Evolutionary conservation across 2,888 invertebrate species (phyloP), one percentile per base, ranked within the genome.

Genomic region (Ganaspis brasiliensis): DNA sequence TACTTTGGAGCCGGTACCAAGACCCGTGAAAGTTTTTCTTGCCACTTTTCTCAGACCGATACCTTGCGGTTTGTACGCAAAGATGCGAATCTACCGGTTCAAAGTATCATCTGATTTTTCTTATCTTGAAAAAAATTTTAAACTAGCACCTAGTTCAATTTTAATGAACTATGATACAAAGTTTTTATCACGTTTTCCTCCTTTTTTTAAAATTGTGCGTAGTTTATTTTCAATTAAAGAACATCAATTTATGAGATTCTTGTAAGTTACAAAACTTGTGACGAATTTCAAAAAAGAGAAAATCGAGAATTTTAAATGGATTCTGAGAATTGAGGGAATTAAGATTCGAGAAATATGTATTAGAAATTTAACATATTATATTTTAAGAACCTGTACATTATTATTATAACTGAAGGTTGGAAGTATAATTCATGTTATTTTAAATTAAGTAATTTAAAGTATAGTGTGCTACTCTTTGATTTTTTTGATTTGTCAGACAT

Each of bases 1-100:
- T 80, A 80, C 80, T 80, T 80, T 70, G 72, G 72, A 76, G 78
- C 80, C 73, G 77, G 79, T 67, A 79, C 76, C 71, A 61, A 59
- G 49, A 67, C 72, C 70, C 73, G 80, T 79, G 79, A 81, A 81
- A 81, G 79, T 80, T 77, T 74, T 75, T 76, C 55, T 75, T 74
- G 59, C 80, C 75, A 67, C 79, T 81, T 81, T 79, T 77, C 80
- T 77, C 74, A 57, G 10, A 67, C 45, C 67, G 67, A 67, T 67
- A 67, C 67, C 67, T 67, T 45, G 67, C 26, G 16, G 45, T 26
- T 67, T 24, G 26, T 26, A 67, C 67, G 24, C 67, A 67, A 45
- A 67, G 67, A 45, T 67, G 67, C 67, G 26, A 67, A 67, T 67
- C 67, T 67, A 67, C 45, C 45, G 67, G 26, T 67, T 67, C 67